Percentiles rank a stretch among this genome's conserved stretches.
phyloP scores from a whole-genome alignment of 2,113 vertebrate genomes.

The Cranoglanis bouderius region DNA sequence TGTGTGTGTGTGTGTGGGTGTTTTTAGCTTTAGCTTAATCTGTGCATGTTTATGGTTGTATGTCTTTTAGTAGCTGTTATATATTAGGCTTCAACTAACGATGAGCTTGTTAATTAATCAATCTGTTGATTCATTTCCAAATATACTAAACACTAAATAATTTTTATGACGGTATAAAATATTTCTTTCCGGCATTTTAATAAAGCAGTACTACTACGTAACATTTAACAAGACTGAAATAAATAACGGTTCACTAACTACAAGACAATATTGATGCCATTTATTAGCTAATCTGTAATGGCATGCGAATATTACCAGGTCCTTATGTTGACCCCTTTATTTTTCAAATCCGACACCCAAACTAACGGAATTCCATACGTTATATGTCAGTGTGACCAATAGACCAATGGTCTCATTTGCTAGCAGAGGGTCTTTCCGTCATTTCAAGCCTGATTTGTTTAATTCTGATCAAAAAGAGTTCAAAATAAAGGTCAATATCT shows the following conservation, averaged over 20 bases:
- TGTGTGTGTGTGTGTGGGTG: conserved; percentile 17
- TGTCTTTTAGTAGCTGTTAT: neutral
- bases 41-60: no score
- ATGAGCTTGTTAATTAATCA: neutral
- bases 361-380: no score
- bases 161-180: neutral
- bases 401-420: neutral
- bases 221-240: no score
- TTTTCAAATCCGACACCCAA: no score
- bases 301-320: no score
- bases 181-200: neutral
- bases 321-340: no score
- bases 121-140: neutral
- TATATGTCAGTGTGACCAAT: no score
- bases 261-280: neutral
- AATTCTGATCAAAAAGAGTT: no score
- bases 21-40: neutral
- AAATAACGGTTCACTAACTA: no score
- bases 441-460: neutral
- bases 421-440: neutral
- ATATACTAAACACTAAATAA: neutral
- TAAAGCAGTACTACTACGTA: no score
- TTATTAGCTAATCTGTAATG: neutral
- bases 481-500: neutral
- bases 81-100: neutral